These are phyloP conservation scores for Agapornis canus DNA, from an alignment of 2,797 vertebrate genomes.

Conservation along the genomic window DNA sequence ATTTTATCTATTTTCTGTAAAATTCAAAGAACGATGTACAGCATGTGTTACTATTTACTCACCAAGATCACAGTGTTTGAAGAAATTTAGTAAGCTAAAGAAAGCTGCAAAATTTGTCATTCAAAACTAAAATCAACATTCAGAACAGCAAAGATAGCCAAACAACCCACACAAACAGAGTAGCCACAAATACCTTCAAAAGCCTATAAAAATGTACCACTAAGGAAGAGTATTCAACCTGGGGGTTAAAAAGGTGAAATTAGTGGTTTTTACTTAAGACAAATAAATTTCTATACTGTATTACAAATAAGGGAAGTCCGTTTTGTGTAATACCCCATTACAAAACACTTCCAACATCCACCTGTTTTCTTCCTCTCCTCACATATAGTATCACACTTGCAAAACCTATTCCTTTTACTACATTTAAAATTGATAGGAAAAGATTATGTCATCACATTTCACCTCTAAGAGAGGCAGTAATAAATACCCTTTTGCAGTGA, in stretches of 20 bases:
- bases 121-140: background rate
- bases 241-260: background rate
- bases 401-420: background rate
- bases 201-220: background rate
- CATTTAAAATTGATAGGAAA: background rate
- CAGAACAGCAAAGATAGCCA: background rate
- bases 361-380: background rate
- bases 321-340: background rate
- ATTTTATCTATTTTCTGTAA: background rate
- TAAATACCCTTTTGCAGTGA: slow-evolving; percentile 32
- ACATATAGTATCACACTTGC: background rate
- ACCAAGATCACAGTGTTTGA: background rate
- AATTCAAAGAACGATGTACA: background rate
- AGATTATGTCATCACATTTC: background rate
- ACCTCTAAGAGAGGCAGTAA: background rate
- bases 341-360: background rate
- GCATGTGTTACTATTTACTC: background rate
- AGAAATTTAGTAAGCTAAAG: background rate
- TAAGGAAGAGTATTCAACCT: background rate
- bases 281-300: background rate
- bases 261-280: background rate
- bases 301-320: background rate
- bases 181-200: background rate
- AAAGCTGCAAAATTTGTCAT: background rate
- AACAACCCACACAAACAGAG: background rate